Evolutionary conservation across 2,113 vertebrate genomes (phyloP).

Genomic region (Clinocottus analis): DNA sequence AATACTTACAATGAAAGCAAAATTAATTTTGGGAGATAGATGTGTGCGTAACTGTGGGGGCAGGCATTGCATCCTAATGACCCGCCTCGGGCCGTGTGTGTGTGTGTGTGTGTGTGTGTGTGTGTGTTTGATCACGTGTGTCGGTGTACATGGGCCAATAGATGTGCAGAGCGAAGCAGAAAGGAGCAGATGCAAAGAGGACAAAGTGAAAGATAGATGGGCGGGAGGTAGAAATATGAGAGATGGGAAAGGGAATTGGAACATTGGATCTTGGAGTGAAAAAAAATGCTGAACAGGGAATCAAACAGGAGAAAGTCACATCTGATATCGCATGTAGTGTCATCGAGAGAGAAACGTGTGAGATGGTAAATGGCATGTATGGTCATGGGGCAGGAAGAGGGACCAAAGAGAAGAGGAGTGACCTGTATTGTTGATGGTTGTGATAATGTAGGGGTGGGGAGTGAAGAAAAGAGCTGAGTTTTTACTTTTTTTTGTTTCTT

Average conservation of each 20-base stretch:
- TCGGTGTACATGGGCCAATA: slow-evolving; percentile 49
- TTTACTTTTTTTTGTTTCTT: slow-evolving; percentile 61
- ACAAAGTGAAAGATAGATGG: slow-evolving; percentile 59
- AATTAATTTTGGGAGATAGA: not conserved
- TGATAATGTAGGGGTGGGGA: slow-evolving; percentile 49
- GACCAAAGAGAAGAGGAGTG: slow-evolving; percentile 46
- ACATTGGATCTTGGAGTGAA: slow-evolving; percentile 54
- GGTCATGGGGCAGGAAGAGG: slow-evolving; percentile 27
- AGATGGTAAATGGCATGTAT: slow-evolving; percentile 32
- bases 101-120: slow-evolving; percentile 13
- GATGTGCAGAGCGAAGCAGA: slow-evolving; percentile 48
- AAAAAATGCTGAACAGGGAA: slow-evolving; percentile 50
- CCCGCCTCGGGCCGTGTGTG: slow-evolving; percentile 23
- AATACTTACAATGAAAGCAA: not conserved
- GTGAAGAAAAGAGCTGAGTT: slow-evolving; percentile 71
- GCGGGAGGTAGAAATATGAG: slow-evolving; percentile 53
- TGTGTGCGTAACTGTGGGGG: not conserved
- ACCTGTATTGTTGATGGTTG: slow-evolving; percentile 62
- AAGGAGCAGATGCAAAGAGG: slow-evolving; percentile 61
- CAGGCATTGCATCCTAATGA: not conserved
- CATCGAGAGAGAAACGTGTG: slow-evolving; percentile 1
- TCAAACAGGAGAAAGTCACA: slow-evolving; percentile 26
- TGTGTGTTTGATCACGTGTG: slow-evolving; percentile 38
- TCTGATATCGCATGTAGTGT: slow-evolving; percentile 22
- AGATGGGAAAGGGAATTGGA: slow-evolving; percentile 50